A percentile compares a stretch with the other conserved stretches of the same genome.
phyloP scores from a whole-genome alignment of 2,113 vertebrate species.

The Tragelaphus imberbis region DNA sequence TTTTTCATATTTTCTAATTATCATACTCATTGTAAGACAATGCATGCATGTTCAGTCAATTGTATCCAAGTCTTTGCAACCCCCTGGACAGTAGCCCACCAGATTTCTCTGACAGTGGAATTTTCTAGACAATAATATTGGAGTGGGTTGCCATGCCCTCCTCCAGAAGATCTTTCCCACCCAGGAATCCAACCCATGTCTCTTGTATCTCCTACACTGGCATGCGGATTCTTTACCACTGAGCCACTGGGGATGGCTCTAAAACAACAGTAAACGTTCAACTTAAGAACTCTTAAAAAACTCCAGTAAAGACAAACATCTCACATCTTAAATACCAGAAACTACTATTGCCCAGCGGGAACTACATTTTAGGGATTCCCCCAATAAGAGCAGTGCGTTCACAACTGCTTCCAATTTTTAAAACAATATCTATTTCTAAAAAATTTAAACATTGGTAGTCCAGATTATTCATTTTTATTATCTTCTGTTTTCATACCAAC shows the following conservation, averaged over 20 bases:
- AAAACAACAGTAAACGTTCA: background rate
- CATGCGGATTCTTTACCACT: background rate
- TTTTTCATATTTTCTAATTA: background rate
- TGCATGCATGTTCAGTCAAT: background rate
- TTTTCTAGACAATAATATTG: background rate
- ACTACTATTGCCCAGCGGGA: background rate
- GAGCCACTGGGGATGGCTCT: background rate
- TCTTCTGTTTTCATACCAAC: background rate
- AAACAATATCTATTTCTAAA: background rate
- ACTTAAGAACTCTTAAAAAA: background rate
- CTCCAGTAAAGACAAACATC: background rate
- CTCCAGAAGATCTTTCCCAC: background rate
- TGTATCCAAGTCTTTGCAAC: background rate
- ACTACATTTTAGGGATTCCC: background rate
- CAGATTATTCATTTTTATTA: constrained; percentile 2
- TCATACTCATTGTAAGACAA: background rate
- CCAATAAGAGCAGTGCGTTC: background rate
- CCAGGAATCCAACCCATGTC: background rate
- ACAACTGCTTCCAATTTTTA: background rate
- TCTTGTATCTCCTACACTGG: background rate
- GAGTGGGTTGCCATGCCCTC: background rate
- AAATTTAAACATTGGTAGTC: background rate
- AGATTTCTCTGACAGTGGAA: background rate
- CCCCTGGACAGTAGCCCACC: background rate
- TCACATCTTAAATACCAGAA: background rate